Percentiles rank a stretch among this genome's conserved stretches.
These are phyloP conservation scores for Chlamydotis undulata DNA, from an alignment of 2,113 vertebrate species.

Conservation along the genomic window DNA sequence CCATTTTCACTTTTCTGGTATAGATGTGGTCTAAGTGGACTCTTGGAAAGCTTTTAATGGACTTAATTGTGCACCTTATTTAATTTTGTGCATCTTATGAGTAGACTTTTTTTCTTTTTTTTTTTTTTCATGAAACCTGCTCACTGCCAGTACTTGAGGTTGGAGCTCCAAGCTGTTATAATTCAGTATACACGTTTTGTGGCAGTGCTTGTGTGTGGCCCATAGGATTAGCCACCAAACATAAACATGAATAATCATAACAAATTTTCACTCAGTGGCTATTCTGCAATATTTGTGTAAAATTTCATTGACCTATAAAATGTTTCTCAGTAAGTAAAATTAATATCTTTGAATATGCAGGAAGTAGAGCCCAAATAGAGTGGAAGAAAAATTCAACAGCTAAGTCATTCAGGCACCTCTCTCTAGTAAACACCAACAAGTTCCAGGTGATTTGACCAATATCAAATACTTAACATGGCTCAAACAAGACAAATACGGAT, in stretches of 20 bases:
- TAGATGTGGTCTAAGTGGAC: not conserved
- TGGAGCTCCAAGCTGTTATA: not conserved
- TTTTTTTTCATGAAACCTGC: not conserved
- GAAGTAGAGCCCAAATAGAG: conserved; percentile 8
- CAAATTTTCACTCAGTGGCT: conserved; percentile 26
- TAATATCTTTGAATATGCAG: conserved; percentile 18
- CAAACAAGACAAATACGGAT: not conserved
- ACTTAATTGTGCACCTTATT: not conserved
- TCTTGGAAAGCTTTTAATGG: not conserved
- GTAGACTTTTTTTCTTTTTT: not conserved
- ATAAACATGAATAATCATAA: conserved; percentile 31
- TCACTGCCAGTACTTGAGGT: not conserved
- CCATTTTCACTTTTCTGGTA: not conserved
- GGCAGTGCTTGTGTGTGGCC: conserved; percentile 39
- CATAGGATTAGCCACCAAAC: conserved; percentile 20
- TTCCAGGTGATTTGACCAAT: not conserved
- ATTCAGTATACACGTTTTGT: not conserved
- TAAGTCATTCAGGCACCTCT: conserved; percentile 12
- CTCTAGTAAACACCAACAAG: not conserved
- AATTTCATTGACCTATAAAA: conserved; percentile 50
- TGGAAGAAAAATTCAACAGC: not conserved
- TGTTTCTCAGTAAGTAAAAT: conserved; percentile 19
- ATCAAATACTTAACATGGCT: not conserved
- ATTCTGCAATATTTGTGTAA: conserved; percentile 47
- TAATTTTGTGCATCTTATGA: not conserved